Base-by-base conservation (phyloP, 2,797 vertebrate genomes). In the Oceanodroma leucorhoa region DNA sequence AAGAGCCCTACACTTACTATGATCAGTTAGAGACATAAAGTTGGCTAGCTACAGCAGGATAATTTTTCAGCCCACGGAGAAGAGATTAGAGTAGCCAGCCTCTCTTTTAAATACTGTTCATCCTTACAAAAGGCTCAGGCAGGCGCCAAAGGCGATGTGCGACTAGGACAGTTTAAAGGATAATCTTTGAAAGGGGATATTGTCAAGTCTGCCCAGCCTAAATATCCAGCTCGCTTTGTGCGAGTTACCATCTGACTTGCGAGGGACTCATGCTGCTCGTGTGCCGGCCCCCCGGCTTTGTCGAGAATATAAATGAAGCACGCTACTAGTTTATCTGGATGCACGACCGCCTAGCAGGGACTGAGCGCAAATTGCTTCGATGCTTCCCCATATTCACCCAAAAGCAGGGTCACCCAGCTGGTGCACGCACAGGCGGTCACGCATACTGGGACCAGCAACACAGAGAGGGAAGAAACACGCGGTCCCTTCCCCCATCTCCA, bases 181-280 rank as follows among this genome's bases (percentile, higher is more conserved):
- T 94, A 58, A 93, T 90, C 89, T 92, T 61, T 96, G 69, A 94
- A 94, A 94, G 69, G 91, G 67, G 92, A 93, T 94, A 94, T 69
- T 93, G 92, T 87, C 64, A 40, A 80, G 45, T 50, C 60, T 85
- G 81, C 75, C 83, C 75, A 60, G 89, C 64, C 92, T 48, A 58
- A 87, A 89, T 16, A 82, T 26, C 62, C 58, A 61, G 77, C 73
- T 90, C 2, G 6, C 83, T 90, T 79, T 79, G 83, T 77, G 83
- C 12, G 20, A 67, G 84, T 40, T 69, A 19, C 77, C 80, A 65
- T 22, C 85, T 54, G 90, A 93, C 83, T 72, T 0, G 24, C 0
- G n/a, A 90, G 73, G 80, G 78, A 95, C 81, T 67, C 87, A 20
- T 2, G n/a, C 83, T 50, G 92, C 81, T 89, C 66, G 21, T 3